Evolutionary conservation across 2,797 vertebrate genomes (phyloP), one percentile per base, ranked within the genome.

Genomic region (Buphagus erythrorhynchus): DNA sequence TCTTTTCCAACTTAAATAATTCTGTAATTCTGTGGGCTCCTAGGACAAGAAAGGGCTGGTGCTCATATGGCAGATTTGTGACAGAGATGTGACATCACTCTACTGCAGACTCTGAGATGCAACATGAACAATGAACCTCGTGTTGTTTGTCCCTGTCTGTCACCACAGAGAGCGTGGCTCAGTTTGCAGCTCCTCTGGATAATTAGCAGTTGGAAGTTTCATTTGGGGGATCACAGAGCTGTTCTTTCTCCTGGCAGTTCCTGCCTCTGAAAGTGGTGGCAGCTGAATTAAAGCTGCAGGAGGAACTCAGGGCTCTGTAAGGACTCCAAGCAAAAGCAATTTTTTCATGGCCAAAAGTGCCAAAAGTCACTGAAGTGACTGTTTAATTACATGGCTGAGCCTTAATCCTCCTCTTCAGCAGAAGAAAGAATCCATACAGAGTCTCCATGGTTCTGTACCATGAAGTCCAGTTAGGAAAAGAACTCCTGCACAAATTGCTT

Each of bases 191-290:
- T 92, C 48, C 59, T 57, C 43, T 45, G n/a, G 29, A 18, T 93
- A 92, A 91, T 96, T 71, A 91, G n/a, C 72, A 25, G 78, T 95
- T 71, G 40, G 65, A 80, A 83, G 45, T 71, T 90, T 85, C 74
- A 58, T 66, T 89, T 0, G 1, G 38, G 25, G 48, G 74, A 80
- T 88, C 89, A 77, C 62, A 55, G 69, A 88, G 71, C 65, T 86
- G 5, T 71, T 92, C 63, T 85, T 79, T 85, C 26, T 55, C 38
- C 72, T 93, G 88, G 67, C 25, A 0, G 51, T 31, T 90, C 83
- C 81, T 87, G 80, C 74, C 59, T 73, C 46, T 57, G 67, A 11
- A 76, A 69, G 75, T 55, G 55, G 59, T 82, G 87, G 57, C 55
- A 95, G 45, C 55, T 74, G 89, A 83, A 74, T 93, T 76, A 85